These are phyloP conservation scores for Euzophera pinguis DNA, from an alignment of 2,888 invertebrate genomes.

Conservation along the genomic window DNA sequence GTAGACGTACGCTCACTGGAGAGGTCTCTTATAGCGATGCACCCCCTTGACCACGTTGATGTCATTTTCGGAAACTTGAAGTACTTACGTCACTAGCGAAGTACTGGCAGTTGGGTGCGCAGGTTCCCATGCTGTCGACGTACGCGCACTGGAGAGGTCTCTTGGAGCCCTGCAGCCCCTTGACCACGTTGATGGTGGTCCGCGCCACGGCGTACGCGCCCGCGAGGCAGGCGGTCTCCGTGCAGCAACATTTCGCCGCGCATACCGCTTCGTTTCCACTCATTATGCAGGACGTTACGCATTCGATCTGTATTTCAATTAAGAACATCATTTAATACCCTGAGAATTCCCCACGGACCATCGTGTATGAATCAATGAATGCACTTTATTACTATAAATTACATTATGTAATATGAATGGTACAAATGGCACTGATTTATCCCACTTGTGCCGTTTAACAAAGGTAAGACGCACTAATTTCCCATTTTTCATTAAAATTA, in stretches of 20 bases:
- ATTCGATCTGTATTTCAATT: conserved; percentile 47
- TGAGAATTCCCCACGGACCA: background rate
- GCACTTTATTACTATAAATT: too few species aligned
- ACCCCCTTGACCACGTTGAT: too few species aligned
- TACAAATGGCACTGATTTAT: too few species aligned
- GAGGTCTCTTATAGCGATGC: too few species aligned
- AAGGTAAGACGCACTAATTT: too few species aligned
- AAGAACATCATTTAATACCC: background rate
- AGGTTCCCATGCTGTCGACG: conserved; percentile 57
- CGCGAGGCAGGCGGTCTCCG: conserved; percentile 55
- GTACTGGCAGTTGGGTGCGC: conserved; percentile 65
- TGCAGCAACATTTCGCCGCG: conserved; percentile 45
- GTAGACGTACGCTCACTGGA: too few species aligned
- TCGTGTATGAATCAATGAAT: too few species aligned
- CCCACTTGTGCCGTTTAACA: too few species aligned
- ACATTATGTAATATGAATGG: too few species aligned
- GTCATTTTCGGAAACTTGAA: background rate
- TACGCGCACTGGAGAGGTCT: conserved; percentile 57
- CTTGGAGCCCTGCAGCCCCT: conserved; percentile 52
- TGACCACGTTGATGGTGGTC: conserved; percentile 59
- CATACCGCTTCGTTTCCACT: conserved; percentile 55
- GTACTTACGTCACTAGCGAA: conserved; percentile 58
- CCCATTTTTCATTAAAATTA: too few species aligned
- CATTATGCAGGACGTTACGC: conserved; percentile 68
- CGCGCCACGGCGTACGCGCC: conserved; percentile 67